phyloP scores from a whole-genome alignment of 2,113 vertebrate genomes.

The Pyrgilauda ruficollis region DNA sequence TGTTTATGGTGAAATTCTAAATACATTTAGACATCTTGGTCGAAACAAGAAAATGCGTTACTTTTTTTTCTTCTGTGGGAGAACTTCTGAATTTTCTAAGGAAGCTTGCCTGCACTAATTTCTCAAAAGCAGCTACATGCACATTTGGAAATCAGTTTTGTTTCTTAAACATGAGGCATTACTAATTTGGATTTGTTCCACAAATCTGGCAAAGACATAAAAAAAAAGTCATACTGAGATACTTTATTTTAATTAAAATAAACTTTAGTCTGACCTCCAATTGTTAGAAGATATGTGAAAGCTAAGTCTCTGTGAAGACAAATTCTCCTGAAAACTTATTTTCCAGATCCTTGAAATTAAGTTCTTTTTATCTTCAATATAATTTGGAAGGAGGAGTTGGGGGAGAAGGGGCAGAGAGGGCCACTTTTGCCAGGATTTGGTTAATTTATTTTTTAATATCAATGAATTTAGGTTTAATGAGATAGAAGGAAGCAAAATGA shows the following conservation, averaged over 20 bases:
- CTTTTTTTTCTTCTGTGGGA: not conserved
- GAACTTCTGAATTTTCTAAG: not conserved
- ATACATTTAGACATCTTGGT: not conserved
- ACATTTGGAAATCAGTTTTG: not conserved
- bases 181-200: slow-evolving; percentile 17
- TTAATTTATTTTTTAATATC: not conserved
- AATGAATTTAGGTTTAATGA: not conserved
- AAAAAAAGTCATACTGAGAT: not conserved
- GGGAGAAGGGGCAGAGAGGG: not conserved
- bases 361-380: not conserved
- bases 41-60: not conserved
- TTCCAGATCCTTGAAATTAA: slow-evolving; percentile 1
- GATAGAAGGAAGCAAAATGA: not conserved
- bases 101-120: not conserved
- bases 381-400: not conserved
- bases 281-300: slow-evolving; percentile 10
- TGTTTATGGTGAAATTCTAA: not conserved
- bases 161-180: slow-evolving; percentile 10
- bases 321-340: not conserved
- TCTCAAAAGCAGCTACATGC: not conserved
- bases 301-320: not conserved
- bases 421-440: not conserved
- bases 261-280: slow-evolving; percentile 27
- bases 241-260: slow-evolving; percentile 35
- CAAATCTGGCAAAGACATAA: slow-evolving; percentile 29